Evolutionary conservation across 2,888 invertebrate genomes (phyloP).

Genomic region (Taenaris catops): DNA sequence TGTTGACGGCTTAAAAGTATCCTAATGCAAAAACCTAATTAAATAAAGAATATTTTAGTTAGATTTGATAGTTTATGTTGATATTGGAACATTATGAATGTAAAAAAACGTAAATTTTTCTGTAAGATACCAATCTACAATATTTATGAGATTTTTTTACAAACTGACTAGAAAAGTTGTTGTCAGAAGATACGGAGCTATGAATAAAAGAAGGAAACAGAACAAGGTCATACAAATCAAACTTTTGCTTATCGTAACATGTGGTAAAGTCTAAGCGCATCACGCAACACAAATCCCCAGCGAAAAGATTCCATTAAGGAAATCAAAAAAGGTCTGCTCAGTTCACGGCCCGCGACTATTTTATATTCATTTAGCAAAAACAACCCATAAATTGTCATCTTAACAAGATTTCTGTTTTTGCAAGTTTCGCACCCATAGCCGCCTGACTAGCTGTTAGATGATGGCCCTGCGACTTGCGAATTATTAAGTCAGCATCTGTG

Average conservation of each 20-base stretch:
- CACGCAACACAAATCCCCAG: constrained; percentile 72
- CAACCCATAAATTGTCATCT: constrained; percentile 80
- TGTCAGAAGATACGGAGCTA: no score
- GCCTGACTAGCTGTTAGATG: constrained; percentile 33
- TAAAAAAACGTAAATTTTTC: no score
- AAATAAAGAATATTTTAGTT: no score
- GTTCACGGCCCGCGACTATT: constrained; percentile 73
- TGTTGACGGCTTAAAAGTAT: no score
- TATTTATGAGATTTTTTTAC: no score
- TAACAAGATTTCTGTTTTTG: constrained; percentile 79
- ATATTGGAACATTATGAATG: no score
- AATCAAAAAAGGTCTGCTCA: constrained; percentile 77
- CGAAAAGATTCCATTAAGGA: constrained; percentile 79
- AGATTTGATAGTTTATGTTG: no score
- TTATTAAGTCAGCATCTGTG: constrained; percentile 44
- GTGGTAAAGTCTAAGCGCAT: constrained; percentile 59
- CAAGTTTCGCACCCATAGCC: constrained; percentile 66
- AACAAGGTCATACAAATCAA: no score
- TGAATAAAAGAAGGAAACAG: no score
- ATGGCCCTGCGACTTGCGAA: constrained; percentile 37
- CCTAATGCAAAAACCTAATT: no score
- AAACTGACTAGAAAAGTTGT: no score
- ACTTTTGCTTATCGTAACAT: constrained; percentile 14
- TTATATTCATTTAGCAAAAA: constrained; percentile 81
- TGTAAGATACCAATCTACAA: no score